Evolutionary conservation across 2,113 vertebrate genomes (phyloP), one percentile per base, ranked within the genome.

Genomic region (Leiothrix lutea): DNA sequence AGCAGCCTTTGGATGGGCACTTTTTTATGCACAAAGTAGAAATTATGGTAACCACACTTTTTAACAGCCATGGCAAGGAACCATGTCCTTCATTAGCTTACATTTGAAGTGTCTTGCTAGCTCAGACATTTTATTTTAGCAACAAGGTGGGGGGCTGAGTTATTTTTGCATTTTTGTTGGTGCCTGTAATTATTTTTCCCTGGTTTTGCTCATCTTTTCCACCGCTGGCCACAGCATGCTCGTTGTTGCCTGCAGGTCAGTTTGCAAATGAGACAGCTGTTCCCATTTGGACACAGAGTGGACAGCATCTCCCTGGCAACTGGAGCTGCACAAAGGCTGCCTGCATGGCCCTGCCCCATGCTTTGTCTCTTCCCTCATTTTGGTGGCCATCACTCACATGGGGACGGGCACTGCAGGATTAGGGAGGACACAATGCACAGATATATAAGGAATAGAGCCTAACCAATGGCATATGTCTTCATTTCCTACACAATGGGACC

Each of bases 241-340:
- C 1, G 0, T 33, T 51, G 83, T 16, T 88, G 82, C 94, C 94
- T n/a, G 83, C 57, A 40, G 92, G 88, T 88, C 86, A 60, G 56
- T 61, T 86, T 97, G 53, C 89, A 92, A 84, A 86, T 13, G 40
- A 78, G 65, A 48, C 83, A 92, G 88, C 72, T 94, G 88, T 84
- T 95, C 56, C 4, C 7, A 44, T 95, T 81, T 92, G 86, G 77
- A 51, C 57, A 29, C 31, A 5, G 56, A 36, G 65, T 80, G 58
- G 69, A 84, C 0, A 1, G 35, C 47, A 94, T 95, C 80, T 93
- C 88, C 92, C 38, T 93, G 86, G 86, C 61, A 94, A 89, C 92
- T 91, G 80, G 26, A 54, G 11, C 31, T 87, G 80, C 44, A 78
- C 60, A 67, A 35, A 58, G 85, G 48, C 77, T 95, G 80, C 58